Evolutionary conservation across 2,888 invertebrate genomes (phyloP).

Genomic region (Nymphalis urticae): DNA sequence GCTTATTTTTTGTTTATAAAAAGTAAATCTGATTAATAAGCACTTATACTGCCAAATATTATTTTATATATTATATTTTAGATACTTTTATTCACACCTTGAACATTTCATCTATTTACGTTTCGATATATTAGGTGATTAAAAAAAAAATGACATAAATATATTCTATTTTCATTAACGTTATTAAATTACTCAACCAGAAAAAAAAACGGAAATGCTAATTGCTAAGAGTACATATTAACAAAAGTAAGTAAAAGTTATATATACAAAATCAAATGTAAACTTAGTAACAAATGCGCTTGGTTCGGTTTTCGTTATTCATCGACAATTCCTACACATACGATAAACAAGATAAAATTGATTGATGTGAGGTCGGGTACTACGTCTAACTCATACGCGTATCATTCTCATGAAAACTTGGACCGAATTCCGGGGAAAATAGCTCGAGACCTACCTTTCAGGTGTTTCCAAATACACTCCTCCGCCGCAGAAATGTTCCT

Average conservation of each 20-base stretch:
- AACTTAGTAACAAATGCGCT: neutral
- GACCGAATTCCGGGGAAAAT: slow-evolving; percentile 56
- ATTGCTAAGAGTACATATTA: neutral
- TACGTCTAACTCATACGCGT: slow-evolving; percentile 12
- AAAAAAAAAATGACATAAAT: no score
- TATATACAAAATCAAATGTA: no score
- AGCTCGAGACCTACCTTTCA: slow-evolving; percentile 65
- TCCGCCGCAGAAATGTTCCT: slow-evolving; percentile 69
- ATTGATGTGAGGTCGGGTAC: neutral
- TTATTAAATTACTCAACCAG: no score
- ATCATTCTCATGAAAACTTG: slow-evolving; percentile 49
- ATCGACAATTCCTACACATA: neutral
- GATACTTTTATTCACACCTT: no score
- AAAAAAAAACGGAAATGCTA: neutral
- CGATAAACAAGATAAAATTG: neutral
- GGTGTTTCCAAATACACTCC: slow-evolving; percentile 75
- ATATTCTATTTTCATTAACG: no score
- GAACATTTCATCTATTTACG: no score
- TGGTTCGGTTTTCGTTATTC: neutral
- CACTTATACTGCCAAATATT: no score
- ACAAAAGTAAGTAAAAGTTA: neutral
- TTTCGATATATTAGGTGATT: no score
- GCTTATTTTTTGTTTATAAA: no score
- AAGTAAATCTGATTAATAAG: no score
- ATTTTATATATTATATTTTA: no score